Conservation (phyloP, 2,888 invertebrate genomes). For the Helicoverpa assulta region DNA sequence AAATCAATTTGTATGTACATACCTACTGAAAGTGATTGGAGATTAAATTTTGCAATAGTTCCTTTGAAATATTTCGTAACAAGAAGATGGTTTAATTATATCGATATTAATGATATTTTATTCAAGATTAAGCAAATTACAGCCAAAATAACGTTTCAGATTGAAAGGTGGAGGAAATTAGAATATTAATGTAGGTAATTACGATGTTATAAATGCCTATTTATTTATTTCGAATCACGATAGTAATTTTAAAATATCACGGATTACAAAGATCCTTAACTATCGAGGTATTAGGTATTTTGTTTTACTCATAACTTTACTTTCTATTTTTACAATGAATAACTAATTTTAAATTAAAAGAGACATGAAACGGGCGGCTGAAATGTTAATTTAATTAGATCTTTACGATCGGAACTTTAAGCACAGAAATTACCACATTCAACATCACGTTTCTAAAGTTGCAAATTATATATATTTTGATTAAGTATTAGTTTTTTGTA, state of each 20-base stretch:
- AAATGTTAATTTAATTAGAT: no score
- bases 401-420: no score
- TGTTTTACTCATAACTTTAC: not conserved
- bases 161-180: not conserved
- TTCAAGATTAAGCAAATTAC: conserved; percentile 9
- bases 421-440: no score
- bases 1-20: conserved; percentile 40
- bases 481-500: no score
- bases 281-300: not conserved
- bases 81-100: conserved; percentile 36
- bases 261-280: not conserved
- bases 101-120: conserved; percentile 23
- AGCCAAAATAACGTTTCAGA: not conserved
- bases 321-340: no score
- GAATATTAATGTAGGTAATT: not conserved
- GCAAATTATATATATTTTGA: no score
- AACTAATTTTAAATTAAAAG: no score
- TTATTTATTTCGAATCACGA: not conserved
- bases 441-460: no score
- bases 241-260: not conserved
- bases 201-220: not conserved
- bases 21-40: conserved; percentile 35
- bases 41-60: conserved; percentile 27
- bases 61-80: conserved; percentile 30
- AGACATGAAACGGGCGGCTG: no score